Evolutionary conservation across 2,113 vertebrate genomes (phyloP).

Genomic region (Numida meleagris): DNA sequence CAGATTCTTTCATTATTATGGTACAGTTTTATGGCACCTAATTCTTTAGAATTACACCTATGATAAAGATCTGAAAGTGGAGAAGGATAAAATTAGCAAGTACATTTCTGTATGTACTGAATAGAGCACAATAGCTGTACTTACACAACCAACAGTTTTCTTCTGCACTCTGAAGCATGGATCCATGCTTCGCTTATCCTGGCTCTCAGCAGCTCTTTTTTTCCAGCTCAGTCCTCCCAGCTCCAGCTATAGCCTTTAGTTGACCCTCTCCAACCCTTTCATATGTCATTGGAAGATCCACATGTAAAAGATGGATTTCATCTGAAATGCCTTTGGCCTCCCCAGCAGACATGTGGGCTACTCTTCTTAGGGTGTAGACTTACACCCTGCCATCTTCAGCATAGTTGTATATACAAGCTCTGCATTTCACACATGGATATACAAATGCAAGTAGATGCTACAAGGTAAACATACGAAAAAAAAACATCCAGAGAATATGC

Average conservation of each 20-base stretch:
- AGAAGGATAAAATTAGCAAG: neutral
- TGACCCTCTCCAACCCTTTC: neutral
- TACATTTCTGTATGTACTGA: neutral
- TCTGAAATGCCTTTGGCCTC: neutral
- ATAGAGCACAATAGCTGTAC: neutral
- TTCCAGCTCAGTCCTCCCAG: neutral
- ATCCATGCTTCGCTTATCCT: neutral
- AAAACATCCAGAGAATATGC: constrained; percentile 14
- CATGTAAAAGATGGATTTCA: neutral
- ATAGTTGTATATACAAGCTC: neutral
- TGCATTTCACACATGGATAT: neutral
- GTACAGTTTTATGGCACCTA: neutral
- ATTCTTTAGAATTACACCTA: neutral
- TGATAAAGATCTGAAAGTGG: neutral
- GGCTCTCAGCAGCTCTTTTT: neutral
- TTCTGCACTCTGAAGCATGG: neutral
- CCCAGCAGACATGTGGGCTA: neutral
- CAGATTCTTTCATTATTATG: neutral
- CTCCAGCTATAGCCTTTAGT: too few relatives aligned
- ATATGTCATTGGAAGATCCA: neutral
- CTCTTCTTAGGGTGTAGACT: rapidly evolving
- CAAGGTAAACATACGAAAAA: neutral
- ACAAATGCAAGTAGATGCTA: neutral
- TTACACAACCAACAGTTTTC: neutral
- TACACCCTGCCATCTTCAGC: neutral